phyloP scores from a whole-genome alignment of 1,140 invertebrate genomes.

The Pseudomyrmex cubaensis region DNA sequence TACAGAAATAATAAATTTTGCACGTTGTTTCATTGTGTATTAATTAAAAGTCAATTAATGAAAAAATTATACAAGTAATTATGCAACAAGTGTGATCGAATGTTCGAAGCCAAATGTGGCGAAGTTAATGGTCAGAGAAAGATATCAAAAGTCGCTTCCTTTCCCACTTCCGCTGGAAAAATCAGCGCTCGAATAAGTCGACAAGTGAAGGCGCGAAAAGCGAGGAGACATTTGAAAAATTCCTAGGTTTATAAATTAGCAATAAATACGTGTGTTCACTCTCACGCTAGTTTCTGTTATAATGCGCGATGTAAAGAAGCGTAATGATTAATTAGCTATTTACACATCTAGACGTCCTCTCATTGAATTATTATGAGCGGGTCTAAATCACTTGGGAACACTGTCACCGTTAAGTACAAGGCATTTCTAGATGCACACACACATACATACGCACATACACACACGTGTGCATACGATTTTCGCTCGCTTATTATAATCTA shows the following conservation, averaged over 20 bases:
- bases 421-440: constrained; percentile 52
- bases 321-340: constrained; percentile 54
- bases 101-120: background rate
- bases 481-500: constrained; percentile 92
- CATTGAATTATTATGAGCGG: constrained; percentile 23
- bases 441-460: no score
- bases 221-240: background rate
- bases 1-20: no score
- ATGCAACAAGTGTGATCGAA: background rate
- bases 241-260: constrained; percentile 42
- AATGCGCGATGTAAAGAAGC: constrained; percentile 33
- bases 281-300: background rate
- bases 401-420: constrained; percentile 71
- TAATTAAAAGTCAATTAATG: no score
- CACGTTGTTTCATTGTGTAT: no score
- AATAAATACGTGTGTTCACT: constrained; percentile 31
- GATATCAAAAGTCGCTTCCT: background rate
- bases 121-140: background rate
- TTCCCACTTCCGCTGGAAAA: constrained; percentile 44
- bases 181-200: constrained; percentile 2
- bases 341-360: constrained; percentile 55
- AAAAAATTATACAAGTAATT: no score
- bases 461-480: constrained; percentile 16
- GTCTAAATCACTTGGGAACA: constrained; percentile 67
- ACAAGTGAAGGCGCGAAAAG: background rate